Evolutionary conservation across 2,113 vertebrate genomes (phyloP).

Genomic region (Chascanopsetta lugubris): DNA sequence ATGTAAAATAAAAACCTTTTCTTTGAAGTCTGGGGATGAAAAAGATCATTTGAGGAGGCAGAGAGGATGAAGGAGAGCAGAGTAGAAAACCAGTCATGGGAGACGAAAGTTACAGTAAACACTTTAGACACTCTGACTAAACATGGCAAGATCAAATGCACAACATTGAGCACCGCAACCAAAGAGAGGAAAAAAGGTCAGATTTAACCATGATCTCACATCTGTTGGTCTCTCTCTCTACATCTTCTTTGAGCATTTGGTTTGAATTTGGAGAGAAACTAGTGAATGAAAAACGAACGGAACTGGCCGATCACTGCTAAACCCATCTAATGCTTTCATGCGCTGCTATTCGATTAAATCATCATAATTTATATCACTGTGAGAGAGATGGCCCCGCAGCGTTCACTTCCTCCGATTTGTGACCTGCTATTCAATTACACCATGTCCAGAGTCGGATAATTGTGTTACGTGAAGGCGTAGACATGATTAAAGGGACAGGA

Average conservation of each 20-base stretch:
- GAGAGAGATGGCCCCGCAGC: constrained; percentile 40
- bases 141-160: constrained; percentile 27
- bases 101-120: constrained; percentile 34
- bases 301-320: not conserved
- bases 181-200: constrained; percentile 17
- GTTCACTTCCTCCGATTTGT: constrained; percentile 64
- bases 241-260: not conserved
- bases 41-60: not conserved
- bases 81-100: constrained; percentile 27
- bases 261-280: constrained; percentile 1
- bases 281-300: not conserved
- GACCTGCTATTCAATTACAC: constrained; percentile 72
- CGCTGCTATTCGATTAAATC: constrained; percentile 34
- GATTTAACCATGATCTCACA: constrained; percentile 11
- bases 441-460: constrained; percentile 66
- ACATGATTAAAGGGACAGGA: constrained; percentile 68
- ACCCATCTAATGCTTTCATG: constrained; percentile 51
- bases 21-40: not conserved
- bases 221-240: constrained; percentile 1
- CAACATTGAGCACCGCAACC: constrained; percentile 4
- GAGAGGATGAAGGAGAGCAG: not conserved
- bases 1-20: not conserved
- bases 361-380: constrained; percentile 30
- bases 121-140: constrained; percentile 23
- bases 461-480: constrained; percentile 67